phyloP scores from a whole-genome alignment of 2,797 vertebrate species.

The Gymnocypris eckloni region DNA sequence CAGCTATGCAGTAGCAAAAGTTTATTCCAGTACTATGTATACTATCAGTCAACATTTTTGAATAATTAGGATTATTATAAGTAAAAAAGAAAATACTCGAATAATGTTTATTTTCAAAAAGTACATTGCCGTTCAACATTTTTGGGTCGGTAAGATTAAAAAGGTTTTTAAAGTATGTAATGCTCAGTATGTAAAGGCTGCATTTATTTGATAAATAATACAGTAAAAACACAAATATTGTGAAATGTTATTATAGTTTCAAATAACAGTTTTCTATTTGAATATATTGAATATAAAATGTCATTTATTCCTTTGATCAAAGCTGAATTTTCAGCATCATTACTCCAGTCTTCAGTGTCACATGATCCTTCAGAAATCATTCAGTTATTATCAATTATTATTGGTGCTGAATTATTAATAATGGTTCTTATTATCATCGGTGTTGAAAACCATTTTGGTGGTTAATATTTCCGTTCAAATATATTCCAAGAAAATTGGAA shows the following conservation, averaged over 20 bases:
- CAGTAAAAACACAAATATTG: neutral
- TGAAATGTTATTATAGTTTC: neutral
- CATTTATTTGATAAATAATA: neutral
- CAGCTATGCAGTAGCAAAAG: neutral
- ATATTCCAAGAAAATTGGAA: neutral
- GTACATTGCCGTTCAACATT: neutral
- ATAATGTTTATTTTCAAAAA: neutral
- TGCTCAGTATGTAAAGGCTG: neutral
- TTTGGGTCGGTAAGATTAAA: neutral
- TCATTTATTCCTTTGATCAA: neutral
- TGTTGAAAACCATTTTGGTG: too few relatives aligned
- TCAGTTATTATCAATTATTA: neutral
- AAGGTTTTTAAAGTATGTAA: neutral
- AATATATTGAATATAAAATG: too few relatives aligned
- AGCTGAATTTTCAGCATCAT: neutral
- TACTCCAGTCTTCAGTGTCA: too few relatives aligned
- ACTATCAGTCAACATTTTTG: neutral
- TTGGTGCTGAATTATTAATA: neutral
- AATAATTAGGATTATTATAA: neutral
- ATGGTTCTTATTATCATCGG: neutral
- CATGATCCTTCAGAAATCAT: too few relatives aligned
- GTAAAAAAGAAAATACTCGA: neutral
- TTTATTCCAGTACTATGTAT: neutral
- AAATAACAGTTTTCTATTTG: neutral
- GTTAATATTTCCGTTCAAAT: too few relatives aligned